These are phyloP conservation scores for Podarcis siculus DNA, from an alignment of 2,797 vertebrate genomes.

Conservation along the genomic window DNA sequence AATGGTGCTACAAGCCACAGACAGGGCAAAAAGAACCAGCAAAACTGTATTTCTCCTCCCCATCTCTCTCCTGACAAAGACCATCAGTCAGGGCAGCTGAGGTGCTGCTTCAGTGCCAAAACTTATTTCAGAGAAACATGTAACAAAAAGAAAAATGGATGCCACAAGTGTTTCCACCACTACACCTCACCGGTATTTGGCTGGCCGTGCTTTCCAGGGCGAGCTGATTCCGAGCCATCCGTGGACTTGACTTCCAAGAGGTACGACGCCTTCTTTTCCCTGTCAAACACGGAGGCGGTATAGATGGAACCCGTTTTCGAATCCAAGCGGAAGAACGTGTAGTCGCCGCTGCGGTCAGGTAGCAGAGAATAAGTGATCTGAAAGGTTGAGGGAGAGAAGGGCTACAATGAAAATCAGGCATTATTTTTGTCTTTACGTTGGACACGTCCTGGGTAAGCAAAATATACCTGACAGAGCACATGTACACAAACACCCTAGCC, in stretches of 20 bases:
- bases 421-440: neutral
- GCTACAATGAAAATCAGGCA: too few relatives aligned
- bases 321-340: constrained; percentile 84
- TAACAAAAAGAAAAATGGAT: neutral
- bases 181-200: constrained; percentile 85
- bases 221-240: constrained; percentile 87
- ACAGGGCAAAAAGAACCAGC: too few relatives aligned
- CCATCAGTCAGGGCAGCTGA: too few relatives aligned
- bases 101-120: too few relatives aligned
- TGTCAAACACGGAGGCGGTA: constrained; percentile 86
- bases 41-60: too few relatives aligned
- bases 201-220: constrained; percentile 87
- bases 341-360: constrained; percentile 86
- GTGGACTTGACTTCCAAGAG: constrained; percentile 88
- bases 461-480: neutral
- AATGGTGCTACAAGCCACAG: too few relatives aligned
- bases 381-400: constrained; percentile 8
- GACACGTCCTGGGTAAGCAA: neutral
- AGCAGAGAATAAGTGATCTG: constrained; percentile 90
- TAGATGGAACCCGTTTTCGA: constrained; percentile 85
- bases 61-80: too few relatives aligned
- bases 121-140: neutral
- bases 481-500: neutral
- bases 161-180: neutral
- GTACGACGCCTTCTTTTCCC: constrained; percentile 88